Evolutionary conservation across 92 coral and sea anemone species (phyloP), one percentile per base, ranked within the genome.

Genomic region (Heliopora coerulea): DNA sequence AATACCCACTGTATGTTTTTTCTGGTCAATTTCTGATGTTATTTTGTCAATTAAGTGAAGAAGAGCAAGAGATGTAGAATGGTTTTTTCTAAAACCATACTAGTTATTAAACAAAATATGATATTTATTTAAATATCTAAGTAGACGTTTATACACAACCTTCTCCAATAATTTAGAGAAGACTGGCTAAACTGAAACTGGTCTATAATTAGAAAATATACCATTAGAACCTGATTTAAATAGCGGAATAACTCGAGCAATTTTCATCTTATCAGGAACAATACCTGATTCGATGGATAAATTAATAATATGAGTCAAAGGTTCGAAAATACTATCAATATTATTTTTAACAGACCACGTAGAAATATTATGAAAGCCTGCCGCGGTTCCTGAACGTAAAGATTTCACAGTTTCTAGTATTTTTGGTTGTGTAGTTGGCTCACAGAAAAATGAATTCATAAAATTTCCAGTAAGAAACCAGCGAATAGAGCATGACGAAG

Each of bases 1-100:
- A 41, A 81, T 46, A 14, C 72, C 85, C 41, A 81, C 46, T 30
- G 82, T 64, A 61, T 32, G n/a, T 41, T 74, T 57, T 30, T 62
- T 63, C 32, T 63, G 56, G 24, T 73, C 81, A 52, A 74, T 60
- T 44, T 68, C 75, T 34, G 73, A 28, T 39, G 81, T 62, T 20
- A 81, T 70, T 30, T 74, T 81, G n/a, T 81, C 85, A 64, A 62
- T 13, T 73, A 73, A 30, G 62, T n/a, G n/a, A n/a, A n/a, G 44
- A 32, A 81, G 60, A 20, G 80, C 80, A 81, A 54, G 79, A 49
- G 70, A 42, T 39, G 84, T 80, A n/a, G 80, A 80, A 50, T 73
- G 84, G 40, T 80, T 60, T 54, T 80, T 72, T 27, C 80, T 44
- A 41, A 80, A 80, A n/a, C 84, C 84, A 28, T 80, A 80, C 39